Percentiles rank a stretch among this genome's conserved stretches.
Conservation (phyloP, 1,140 invertebrate species). For the Dufourea novaeangliae region DNA sequence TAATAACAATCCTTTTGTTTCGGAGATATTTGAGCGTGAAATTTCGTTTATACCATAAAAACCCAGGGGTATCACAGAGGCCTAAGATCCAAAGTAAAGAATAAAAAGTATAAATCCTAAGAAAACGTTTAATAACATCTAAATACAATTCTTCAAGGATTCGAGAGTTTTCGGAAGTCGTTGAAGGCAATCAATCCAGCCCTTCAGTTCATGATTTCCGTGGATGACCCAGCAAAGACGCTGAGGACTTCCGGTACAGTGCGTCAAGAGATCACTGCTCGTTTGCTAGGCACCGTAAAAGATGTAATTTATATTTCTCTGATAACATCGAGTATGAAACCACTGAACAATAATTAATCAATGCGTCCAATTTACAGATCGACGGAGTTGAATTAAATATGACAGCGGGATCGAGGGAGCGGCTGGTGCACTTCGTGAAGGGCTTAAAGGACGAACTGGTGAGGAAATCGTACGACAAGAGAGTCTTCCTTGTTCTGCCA, state of each 20-base stretch:
- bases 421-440: constrained; percentile 83
- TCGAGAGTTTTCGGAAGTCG: constrained; percentile 67
- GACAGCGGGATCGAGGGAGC: constrained; percentile 82
- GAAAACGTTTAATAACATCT: no score
- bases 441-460: constrained; percentile 82
- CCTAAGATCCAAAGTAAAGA: no score
- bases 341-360: background rate
- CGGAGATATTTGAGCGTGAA: no score
- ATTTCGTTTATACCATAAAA: no score
- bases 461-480: constrained; percentile 79
- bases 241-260: constrained; percentile 66
- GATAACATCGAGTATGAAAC: no score
- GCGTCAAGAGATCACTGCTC: constrained; percentile 64
- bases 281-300: constrained; percentile 65
- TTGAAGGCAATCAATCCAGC: constrained; percentile 71
- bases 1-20: no score
- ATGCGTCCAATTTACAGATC: constrained; percentile 71
- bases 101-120: no score
- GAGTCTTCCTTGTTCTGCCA: constrained; percentile 84
- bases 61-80: no score
- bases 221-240: constrained; percentile 65
- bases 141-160: constrained; percentile 61
- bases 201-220: constrained; percentile 72
- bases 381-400: constrained; percentile 87
- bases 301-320: constrained; percentile 63